A percentile compares a stretch with the other conserved stretches of the same genome.
These are phyloP conservation scores for Platysteira castanea DNA, from an alignment of 2,113 vertebrate species.

Conservation along the genomic window DNA sequence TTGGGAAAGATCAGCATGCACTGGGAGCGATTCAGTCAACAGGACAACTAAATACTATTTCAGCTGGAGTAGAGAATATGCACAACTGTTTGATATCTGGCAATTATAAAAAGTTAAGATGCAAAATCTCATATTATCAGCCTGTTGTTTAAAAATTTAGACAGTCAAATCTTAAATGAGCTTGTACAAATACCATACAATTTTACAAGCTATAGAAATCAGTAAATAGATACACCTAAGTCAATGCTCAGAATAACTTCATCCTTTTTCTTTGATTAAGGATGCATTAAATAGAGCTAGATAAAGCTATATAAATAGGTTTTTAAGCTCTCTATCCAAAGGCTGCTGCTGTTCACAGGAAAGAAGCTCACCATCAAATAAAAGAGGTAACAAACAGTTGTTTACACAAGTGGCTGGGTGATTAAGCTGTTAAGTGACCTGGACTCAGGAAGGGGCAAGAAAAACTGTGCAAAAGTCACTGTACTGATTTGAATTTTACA, in stretches of 20 bases:
- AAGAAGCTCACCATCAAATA: background rate
- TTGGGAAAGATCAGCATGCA: background rate
- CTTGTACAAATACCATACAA: background rate
- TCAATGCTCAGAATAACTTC: background rate
- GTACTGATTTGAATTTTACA: background rate
- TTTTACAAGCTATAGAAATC: background rate
- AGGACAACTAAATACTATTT: background rate
- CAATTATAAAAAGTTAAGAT: background rate
- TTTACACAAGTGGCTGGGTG: background rate
- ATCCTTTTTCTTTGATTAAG: background rate
- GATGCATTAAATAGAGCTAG: background rate
- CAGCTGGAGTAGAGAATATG: background rate
- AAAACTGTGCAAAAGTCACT: background rate
- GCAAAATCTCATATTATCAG: background rate
- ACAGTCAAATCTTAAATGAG: background rate
- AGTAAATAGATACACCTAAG: background rate
- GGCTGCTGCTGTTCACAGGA: background rate
- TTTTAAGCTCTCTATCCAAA: background rate
- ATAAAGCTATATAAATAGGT: background rate
- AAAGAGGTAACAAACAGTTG: background rate
- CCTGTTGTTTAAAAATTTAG: background rate
- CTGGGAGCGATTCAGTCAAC: rapidly evolving
- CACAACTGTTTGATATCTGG: background rate
- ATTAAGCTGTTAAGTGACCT: background rate
- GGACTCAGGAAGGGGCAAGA: background rate